Base-by-base conservation (phyloP, 2,888 invertebrate genomes). In the Druceiella hillmani region DNA sequence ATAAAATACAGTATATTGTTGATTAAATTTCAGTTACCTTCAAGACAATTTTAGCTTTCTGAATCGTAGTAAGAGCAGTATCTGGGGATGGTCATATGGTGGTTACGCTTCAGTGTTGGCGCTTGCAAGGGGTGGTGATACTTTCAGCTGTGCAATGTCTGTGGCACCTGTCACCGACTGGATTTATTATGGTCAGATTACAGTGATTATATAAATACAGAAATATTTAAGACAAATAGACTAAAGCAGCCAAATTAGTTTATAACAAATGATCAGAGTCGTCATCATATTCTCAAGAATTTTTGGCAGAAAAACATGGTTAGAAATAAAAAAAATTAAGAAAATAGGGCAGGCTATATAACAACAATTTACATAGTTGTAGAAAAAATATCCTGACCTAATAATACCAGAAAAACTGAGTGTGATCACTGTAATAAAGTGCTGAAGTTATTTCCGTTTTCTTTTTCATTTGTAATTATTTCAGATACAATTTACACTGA, bases 1-100 rank as follows among this genome's bases (percentile, higher is more conserved):
- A 20, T 20, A 20, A 20, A 7, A n/a, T 13, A 31, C 13, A n/a
- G 9, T 22, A 43, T 20, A 22, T 31, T 12, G 10, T 10, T 38
- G 26, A 43, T 46, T 44, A 42, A 43, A 41, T 60, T 57, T 6
- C 57, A 84, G 82, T 53, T 68, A 76, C 52, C 69, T 83, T 3
- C 84, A 87, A 50, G 58, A 79, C 32, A 73, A 69, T 33, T 66
- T 80, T 10, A 58, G 74, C 2, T 94, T 81, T 64, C 78, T 97
- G 41, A 93, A 95, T 65, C 62, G 71, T 3, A 75, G 78, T 33
- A 81, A 84, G 51, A 87, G 90, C 0, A 94, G 89, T 30, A 93
- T 98, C 54, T 97, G 94, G 94, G 98, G 98, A 36, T 97, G 95
- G 97, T 94, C 94, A 52, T 98, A 97, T 63, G 98, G 98, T 9